These are phyloP conservation scores for Dioctria rufipes DNA, from an alignment of 2,888 invertebrate genomes.

Conservation along the genomic window DNA sequence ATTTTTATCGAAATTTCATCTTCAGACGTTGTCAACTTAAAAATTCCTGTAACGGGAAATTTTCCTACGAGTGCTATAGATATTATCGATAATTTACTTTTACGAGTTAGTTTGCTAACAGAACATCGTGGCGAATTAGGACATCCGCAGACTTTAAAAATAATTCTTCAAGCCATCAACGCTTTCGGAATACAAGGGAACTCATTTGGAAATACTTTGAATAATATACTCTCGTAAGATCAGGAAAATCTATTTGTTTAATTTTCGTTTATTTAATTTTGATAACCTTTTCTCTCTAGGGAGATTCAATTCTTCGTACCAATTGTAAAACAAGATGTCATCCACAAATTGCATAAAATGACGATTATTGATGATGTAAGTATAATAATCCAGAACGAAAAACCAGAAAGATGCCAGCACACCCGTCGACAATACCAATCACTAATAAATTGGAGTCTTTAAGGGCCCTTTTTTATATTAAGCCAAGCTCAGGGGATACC, in stretches of 20 bases:
- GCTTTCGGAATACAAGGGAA: slow-evolving; percentile 66
- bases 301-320: slow-evolving; percentile 70
- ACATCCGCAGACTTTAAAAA: slow-evolving; percentile 68
- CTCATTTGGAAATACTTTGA: slow-evolving; percentile 66
- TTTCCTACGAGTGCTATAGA: slow-evolving; percentile 54
- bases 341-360: slow-evolving; percentile 14
- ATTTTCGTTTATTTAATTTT: background rate
- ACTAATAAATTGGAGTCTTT: too few relatives aligned
- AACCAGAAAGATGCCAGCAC: too few relatives aligned
- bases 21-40: slow-evolving; percentile 2
- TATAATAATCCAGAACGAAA: background rate
- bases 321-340: slow-evolving; percentile 59
- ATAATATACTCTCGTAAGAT: slow-evolving; percentile 69
- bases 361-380: background rate
- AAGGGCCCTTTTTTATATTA: too few relatives aligned
- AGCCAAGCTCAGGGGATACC: too few relatives aligned
- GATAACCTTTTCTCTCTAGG: slow-evolving; percentile 59
- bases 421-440: too few relatives aligned
- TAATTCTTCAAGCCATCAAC: slow-evolving; percentile 67
- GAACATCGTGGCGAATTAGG: slow-evolving; percentile 68
- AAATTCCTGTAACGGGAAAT: background rate
- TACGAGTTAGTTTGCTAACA: slow-evolving; percentile 67
- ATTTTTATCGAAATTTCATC: background rate
- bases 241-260: too few relatives aligned
- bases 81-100: slow-evolving; percentile 68